Evolutionary conservation across 2,797 vertebrate genomes (phyloP).

Genomic region (Ctenosaura bakeri): DNA sequence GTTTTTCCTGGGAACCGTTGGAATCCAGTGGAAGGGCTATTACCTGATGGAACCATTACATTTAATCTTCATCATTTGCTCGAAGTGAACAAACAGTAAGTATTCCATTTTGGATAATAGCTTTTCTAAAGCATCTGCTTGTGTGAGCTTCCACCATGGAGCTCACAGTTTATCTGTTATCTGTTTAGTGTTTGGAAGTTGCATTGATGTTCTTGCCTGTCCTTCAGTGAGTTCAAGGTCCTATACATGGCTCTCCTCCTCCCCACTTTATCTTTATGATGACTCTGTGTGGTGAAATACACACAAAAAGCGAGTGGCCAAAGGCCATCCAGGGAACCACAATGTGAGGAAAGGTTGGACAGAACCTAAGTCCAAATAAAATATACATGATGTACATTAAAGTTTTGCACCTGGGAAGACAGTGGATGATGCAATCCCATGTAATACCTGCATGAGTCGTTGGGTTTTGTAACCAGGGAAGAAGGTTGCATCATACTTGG

Average conservation of each 20-base stretch:
- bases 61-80: slow-evolving; percentile 95
- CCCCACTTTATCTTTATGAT: not conserved
- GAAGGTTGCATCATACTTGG: too few species aligned
- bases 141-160: slow-evolving; percentile 48
- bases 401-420: too few species aligned
- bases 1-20: slow-evolving; percentile 90
- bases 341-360: too few species aligned
- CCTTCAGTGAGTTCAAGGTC: not conserved
- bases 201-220: not conserved
- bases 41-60: slow-evolving; percentile 83
- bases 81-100: slow-evolving; percentile 92
- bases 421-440: too few species aligned
- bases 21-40: slow-evolving; percentile 85
- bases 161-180: not conserved
- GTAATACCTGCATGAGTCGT: too few species aligned
- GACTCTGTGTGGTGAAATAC: not conserved
- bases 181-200: not conserved
- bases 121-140: slow-evolving; percentile 75
- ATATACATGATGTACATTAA: too few species aligned
- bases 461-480: too few species aligned
- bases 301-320: not conserved
- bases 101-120: slow-evolving; percentile 74
- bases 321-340: not conserved
- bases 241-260: not conserved
- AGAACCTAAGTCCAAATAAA: too few species aligned